These are phyloP conservation scores for Molanna angustata DNA, from an alignment of 2,888 invertebrate species.

Conservation along the genomic window DNA sequence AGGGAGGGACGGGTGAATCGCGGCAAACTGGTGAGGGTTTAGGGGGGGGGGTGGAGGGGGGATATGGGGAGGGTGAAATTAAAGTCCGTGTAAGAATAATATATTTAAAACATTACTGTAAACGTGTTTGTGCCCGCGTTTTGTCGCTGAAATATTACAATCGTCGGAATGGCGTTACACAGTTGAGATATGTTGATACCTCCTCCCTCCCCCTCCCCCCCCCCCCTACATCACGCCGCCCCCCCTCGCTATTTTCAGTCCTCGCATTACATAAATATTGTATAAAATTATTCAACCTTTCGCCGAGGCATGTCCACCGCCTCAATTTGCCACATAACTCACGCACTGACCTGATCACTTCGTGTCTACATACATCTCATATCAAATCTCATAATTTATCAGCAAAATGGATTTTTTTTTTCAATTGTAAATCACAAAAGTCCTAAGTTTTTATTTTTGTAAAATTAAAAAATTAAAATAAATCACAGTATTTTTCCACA, in stretches of 20 bases:
- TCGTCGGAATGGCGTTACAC: conserved; percentile 21
- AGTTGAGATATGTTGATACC: conserved; percentile 20
- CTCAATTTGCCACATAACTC: not conserved
- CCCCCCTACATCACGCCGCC: not conserved
- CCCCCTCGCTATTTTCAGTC: conserved; percentile 4
- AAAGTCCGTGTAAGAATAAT: conserved; percentile 24
- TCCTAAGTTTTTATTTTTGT: too few species aligned
- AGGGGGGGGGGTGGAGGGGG: conserved; percentile 6
- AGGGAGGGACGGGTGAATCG: conserved; percentile 1
- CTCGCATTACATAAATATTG: conserved; percentile 22
- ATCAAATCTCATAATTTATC: too few species aligned
- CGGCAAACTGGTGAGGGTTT: not conserved
- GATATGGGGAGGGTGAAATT: conserved; percentile 15
- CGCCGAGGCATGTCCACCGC: conserved; percentile 22
- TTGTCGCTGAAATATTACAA: conserved; percentile 27
- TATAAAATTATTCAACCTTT: conserved; percentile 22
- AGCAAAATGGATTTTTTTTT: too few species aligned
- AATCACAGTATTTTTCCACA: too few species aligned
- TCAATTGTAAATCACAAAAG: too few species aligned
- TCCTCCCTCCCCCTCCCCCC: not conserved
- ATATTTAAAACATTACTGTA: conserved; percentile 27
- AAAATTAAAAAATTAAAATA: too few species aligned
- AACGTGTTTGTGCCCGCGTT: conserved; percentile 25
- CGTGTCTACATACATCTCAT: not conserved
- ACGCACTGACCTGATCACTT: not conserved